These are phyloP conservation scores for Syritta pipiens DNA, from an alignment of 2,888 invertebrate genomes.

Conservation along the genomic window DNA sequence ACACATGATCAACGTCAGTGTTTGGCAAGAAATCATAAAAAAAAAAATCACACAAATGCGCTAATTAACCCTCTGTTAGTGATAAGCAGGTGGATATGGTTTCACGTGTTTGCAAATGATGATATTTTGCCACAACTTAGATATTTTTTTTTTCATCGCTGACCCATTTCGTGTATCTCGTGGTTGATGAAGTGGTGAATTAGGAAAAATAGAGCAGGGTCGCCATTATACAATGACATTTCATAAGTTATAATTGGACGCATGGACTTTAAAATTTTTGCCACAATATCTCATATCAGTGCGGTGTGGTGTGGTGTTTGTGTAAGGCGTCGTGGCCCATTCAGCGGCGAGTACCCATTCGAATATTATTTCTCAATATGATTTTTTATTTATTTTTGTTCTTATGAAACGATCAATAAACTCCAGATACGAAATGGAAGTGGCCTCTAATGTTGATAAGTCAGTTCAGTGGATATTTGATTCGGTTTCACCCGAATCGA, in stretches of 20 bases:
- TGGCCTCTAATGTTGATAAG: too few species aligned
- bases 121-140: background rate
- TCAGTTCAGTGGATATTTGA: too few species aligned
- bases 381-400: too few species aligned
- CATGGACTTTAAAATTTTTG: background rate
- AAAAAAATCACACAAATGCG: constrained; percentile 18
- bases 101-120: constrained; percentile 21
- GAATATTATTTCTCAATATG: too few species aligned
- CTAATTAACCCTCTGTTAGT: constrained; percentile 7
- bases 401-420: too few species aligned
- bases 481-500: too few species aligned
- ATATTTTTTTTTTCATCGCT: constrained; percentile 1
- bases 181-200: too few species aligned
- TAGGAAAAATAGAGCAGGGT: background rate
- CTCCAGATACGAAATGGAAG: too few species aligned
- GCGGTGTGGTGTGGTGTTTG: too few species aligned
- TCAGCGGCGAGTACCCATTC: too few species aligned
- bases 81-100: constrained; percentile 10
- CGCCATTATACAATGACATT: background rate
- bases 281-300: background rate
- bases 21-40: background rate
- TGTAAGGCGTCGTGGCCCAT: too few species aligned
- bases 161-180: constrained; percentile 10
- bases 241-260: background rate
- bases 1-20: constrained; percentile 16